Evolutionary conservation across 2,113 vertebrate genomes (phyloP), one percentile per base, ranked within the genome.

Genomic region (Mesembrinibis cayennensis): DNA sequence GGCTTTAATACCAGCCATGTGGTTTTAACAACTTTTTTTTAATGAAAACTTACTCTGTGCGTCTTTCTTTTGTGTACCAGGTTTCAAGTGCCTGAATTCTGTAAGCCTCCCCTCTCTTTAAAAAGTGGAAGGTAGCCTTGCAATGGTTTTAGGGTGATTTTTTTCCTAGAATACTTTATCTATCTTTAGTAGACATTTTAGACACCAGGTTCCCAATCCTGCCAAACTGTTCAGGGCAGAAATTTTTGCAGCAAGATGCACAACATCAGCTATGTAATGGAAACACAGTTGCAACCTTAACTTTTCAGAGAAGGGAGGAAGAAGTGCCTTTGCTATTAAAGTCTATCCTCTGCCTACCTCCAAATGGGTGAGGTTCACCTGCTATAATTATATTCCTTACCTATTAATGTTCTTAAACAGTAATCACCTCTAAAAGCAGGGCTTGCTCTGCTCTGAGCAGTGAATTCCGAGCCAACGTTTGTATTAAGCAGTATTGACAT

Each of bases 401-500:
- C 27, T 80, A 44, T 72, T 77, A 45, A 52, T 16, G 26, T 44
- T 66, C 36, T 85, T 58, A 52, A 86, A 52, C 19, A 74, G 36
- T 70, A 67, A 82, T 85, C 52, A 59, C 65, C 63, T 59, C 65
- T 93, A 30, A 67, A 89, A 95, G 32, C 16, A 52, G 27, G 16
- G 21, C 13, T 88, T 82, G 15, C 73, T 95, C 38, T 50, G 40
- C 29, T 70, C 53, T 26, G 30, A 79, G 55, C 21, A 58, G 49
- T n/a, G 66, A 65, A 72, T 77, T 74, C 59, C 3, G 23, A 95
- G 93, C 67, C 91, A 96, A 78, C 55, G n/a, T 94, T 98, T 98
- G 53, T 89, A 97, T 98, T 98, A 97, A 98, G 94, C 98, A 96
- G 97, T 98, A 91, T 98, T 98, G 98, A 98, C 98, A 98, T 98